Conservation (phyloP, 2,888 invertebrate genomes). For the Drosophila kokeensis region DNA sequence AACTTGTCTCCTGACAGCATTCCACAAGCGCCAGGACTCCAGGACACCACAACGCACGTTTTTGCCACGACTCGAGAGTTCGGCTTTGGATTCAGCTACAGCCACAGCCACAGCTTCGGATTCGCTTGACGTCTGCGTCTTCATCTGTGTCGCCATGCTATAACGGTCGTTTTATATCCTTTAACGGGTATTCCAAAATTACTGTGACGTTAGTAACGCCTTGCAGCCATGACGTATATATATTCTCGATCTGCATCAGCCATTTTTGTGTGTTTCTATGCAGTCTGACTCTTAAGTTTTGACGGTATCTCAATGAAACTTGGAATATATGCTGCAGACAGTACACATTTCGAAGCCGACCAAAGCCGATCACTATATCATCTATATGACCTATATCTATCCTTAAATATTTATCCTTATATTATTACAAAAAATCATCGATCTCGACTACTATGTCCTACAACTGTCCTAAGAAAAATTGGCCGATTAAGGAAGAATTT, state of each 20-base stretch:
- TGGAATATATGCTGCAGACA: no score
- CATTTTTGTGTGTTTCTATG: background rate
- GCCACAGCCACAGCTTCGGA: slow-evolving; percentile 39
- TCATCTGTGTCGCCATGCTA: slow-evolving; percentile 38
- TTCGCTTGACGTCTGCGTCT: slow-evolving; percentile 69
- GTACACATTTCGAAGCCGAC: no score
- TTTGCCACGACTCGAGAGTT: slow-evolving; percentile 36
- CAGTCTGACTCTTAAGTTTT: no score
- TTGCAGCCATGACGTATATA: background rate
- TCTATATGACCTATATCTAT: no score
- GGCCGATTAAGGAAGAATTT: background rate
- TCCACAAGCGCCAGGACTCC: slow-evolving; percentile 68
- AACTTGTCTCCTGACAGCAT: slow-evolving; percentile 80
- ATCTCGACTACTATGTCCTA: background rate
- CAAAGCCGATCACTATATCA: no score
- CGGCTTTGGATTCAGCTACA: slow-evolving; percentile 35
- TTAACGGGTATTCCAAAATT: background rate
- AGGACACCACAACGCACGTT: slow-evolving; percentile 60
- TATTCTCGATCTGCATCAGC: background rate
- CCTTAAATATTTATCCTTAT: background rate
- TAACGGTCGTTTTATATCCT: slow-evolving; percentile 11
- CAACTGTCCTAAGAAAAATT: background rate
- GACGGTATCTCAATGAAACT: no score
- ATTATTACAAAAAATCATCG: background rate
- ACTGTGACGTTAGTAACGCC: background rate